Conservation (phyloP, 2,888 invertebrate genomes). For the Phragmatobia fuliginosa region DNA sequence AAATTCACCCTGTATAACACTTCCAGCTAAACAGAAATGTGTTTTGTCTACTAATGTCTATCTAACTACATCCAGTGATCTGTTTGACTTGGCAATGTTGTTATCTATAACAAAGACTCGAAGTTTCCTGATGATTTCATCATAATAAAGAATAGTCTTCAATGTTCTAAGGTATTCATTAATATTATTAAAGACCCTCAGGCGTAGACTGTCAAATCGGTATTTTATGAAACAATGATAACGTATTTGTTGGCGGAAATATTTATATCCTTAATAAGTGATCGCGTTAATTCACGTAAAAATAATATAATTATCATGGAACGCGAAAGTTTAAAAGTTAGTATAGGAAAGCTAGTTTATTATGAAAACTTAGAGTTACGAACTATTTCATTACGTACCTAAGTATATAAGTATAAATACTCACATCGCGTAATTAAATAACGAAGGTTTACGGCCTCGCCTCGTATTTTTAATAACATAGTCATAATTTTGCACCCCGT, state of each 20-base stretch:
- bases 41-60: not conserved
- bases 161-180: not conserved
- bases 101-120: not conserved
- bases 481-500: slow-evolving; percentile 24
- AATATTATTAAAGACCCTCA: not conserved
- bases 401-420: not conserved
- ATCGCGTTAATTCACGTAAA: too few relatives aligned
- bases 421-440: slow-evolving; percentile 33
- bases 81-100: not conserved
- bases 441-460: not conserved
- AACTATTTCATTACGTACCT: not conserved
- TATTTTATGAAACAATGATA: not conserved
- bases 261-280: too few relatives aligned
- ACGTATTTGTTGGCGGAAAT: not conserved
- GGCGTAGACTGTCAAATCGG: not conserved
- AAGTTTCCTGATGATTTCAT: not conserved
- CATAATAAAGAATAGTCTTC: not conserved
- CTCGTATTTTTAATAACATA: slow-evolving; percentile 36
- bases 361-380: not conserved
- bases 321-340: too few relatives aligned
- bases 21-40: not conserved
- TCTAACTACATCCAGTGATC: not conserved
- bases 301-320: too few relatives aligned
- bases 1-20: not conserved
- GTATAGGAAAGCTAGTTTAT: too few relatives aligned